phyloP scores from a whole-genome alignment of 1,140 invertebrate genomes.

The Drosophila pectinifera region DNA sequence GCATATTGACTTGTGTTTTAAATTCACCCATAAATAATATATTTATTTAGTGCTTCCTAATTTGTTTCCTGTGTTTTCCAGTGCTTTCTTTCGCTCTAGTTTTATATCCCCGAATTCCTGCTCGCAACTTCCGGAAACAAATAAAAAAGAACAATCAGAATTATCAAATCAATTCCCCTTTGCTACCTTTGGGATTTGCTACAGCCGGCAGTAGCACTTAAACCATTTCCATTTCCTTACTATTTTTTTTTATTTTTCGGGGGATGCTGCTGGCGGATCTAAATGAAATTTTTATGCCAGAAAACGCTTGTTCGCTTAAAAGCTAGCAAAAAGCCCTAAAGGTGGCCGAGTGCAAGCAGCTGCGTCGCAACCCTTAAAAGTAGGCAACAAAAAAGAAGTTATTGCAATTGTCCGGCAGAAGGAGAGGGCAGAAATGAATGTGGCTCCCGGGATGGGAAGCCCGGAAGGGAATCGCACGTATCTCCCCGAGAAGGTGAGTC shows the following conservation, averaged over 20 bases:
- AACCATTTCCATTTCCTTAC: constrained; percentile 20
- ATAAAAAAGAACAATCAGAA: constrained; percentile 55
- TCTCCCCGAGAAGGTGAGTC: constrained; percentile 59
- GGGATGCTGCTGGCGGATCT: constrained; percentile 48
- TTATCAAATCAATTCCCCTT: constrained; percentile 69
- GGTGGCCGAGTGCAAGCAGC: constrained; percentile 54
- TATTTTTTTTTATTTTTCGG: constrained; percentile 37
- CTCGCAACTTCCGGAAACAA: constrained; percentile 13
- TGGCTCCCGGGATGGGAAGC: constrained; percentile 15
- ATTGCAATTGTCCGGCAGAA: constrained; percentile 60
- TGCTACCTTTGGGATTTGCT: constrained; percentile 44
- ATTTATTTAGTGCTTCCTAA: constrained; percentile 1
- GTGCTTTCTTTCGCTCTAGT: neutral
- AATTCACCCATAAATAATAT: neutral
- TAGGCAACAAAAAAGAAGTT: constrained; percentile 69
- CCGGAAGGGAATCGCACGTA: neutral
- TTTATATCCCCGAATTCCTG: constrained; percentile 11
- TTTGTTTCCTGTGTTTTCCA: neutral
- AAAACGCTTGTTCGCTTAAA: constrained; percentile 59
- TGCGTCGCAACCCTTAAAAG: constrained; percentile 69
- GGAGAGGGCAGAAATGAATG: constrained; percentile 25
- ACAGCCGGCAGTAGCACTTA: constrained; percentile 21
- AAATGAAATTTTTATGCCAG: constrained; percentile 76
- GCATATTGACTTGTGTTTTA: too few species aligned
- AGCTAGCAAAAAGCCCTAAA: constrained; percentile 55